phyloP scores from a whole-genome alignment of 2,888 invertebrate genomes.

The Sturmia bella region DNA sequence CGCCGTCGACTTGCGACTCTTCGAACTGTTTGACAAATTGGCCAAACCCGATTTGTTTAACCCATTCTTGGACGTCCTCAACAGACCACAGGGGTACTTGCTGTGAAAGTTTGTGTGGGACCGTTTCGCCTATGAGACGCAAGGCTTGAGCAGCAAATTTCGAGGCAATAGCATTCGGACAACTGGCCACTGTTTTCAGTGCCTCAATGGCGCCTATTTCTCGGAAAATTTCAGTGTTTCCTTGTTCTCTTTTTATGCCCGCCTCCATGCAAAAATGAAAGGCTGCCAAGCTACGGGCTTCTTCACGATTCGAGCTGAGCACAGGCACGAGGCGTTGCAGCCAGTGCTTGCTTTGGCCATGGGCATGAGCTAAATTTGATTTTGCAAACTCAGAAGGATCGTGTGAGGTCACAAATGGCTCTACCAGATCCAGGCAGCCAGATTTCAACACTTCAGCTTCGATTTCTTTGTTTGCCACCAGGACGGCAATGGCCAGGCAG shows the following conservation, averaged over 20 bases:
- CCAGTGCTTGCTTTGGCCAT: slow-evolving; percentile 98
- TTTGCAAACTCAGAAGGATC: slow-evolving; percentile 97
- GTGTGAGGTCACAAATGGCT: slow-evolving; percentile 97
- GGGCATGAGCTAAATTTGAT: slow-evolving; percentile 95
- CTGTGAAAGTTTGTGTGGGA: slow-evolving; percentile 98
- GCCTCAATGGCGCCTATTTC: slow-evolving; percentile 98
- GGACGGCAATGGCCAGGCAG: slow-evolving; percentile 97
- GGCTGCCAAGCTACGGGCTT: slow-evolving; percentile 97
- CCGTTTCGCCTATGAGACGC: slow-evolving; percentile 95
- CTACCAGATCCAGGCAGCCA: slow-evolving; percentile 97
- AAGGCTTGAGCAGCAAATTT: slow-evolving; percentile 97
- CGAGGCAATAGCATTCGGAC: slow-evolving; percentile 98
- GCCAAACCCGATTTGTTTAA: slow-evolving; percentile 97
- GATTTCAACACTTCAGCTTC: slow-evolving; percentile 97
- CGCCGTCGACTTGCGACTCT: slow-evolving; percentile 97
- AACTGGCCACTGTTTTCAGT: slow-evolving; percentile 97
- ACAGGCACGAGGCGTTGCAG: slow-evolving; percentile 95
- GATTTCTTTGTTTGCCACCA: slow-evolving; percentile 98
- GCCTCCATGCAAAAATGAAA: slow-evolving; percentile 99
- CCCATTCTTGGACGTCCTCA: slow-evolving; percentile 98
- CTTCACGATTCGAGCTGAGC: slow-evolving; percentile 95
- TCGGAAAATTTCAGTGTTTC: slow-evolving; percentile 93
- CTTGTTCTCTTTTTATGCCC: slow-evolving; percentile 96
- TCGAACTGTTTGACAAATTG: slow-evolving; percentile 92
- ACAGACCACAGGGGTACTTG: slow-evolving; percentile 99